Evolutionary conservation across 2,888 invertebrate species (phyloP).

Genomic region (Euzophera pinguis): DNA sequence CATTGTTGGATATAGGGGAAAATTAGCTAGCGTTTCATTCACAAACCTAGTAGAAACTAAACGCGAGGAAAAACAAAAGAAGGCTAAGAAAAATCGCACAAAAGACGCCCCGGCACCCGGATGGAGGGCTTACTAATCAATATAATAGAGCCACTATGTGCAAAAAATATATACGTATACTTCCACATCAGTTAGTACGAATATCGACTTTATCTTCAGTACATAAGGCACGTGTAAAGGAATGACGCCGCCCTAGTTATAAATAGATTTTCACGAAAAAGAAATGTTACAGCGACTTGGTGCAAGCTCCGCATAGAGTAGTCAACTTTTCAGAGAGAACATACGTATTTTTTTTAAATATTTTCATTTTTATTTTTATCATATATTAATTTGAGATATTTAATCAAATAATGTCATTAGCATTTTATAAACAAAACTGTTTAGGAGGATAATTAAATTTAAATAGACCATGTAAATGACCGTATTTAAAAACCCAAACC

Average conservation of each 20-base stretch:
- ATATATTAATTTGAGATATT: too few relatives aligned
- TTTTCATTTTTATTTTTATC: neutral
- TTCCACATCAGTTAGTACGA: slow-evolving; percentile 25
- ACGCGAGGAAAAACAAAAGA: slow-evolving; percentile 32
- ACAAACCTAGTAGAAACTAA: slow-evolving; percentile 51
- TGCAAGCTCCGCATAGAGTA: slow-evolving; percentile 69
- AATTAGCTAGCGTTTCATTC: slow-evolving; percentile 17
- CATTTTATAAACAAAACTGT: neutral
- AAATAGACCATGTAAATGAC: neutral
- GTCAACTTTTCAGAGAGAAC: slow-evolving; percentile 31
- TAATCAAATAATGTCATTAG: neutral
- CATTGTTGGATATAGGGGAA: neutral
- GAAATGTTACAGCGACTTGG: slow-evolving; percentile 79
- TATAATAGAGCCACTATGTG: slow-evolving; percentile 79
- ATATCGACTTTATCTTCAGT: slow-evolving; percentile 32
- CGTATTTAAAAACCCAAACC: neutral
- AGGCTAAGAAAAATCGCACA: slow-evolving; percentile 59
- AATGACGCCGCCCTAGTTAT: slow-evolving; percentile 75
- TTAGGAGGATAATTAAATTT: neutral
- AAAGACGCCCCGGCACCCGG: slow-evolving; percentile 61
- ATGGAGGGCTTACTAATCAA: slow-evolving; percentile 75
- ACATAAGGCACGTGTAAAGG: slow-evolving; percentile 29
- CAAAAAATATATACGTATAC: slow-evolving; percentile 67
- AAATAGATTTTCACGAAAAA: slow-evolving; percentile 81
- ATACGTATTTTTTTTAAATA: slow-evolving; percentile 2